These are phyloP conservation scores for Cheiracanthium punctorium DNA, from an alignment of 2,888 invertebrate species.

Conservation along the genomic window DNA sequence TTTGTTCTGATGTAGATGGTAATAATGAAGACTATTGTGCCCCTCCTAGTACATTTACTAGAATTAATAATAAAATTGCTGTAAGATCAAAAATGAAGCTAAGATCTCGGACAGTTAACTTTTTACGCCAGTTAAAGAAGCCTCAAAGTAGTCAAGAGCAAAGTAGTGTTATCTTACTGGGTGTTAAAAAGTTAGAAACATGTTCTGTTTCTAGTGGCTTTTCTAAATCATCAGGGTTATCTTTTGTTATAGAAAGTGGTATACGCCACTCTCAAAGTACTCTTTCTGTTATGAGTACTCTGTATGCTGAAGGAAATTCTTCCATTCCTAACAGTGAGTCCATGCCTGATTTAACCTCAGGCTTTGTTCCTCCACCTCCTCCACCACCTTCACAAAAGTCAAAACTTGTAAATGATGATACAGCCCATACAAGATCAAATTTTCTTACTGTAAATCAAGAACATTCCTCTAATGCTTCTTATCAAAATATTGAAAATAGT, in stretches of 20 bases:
- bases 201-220: slow-evolving; percentile 46
- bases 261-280: slow-evolving; percentile 75
- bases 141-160: slow-evolving; percentile 49
- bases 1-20: slow-evolving; percentile 61
- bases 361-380: slow-evolving; percentile 71
- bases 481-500: slow-evolving; percentile 33
- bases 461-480: slow-evolving; percentile 18
- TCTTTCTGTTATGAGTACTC: slow-evolving; percentile 74
- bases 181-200: slow-evolving; percentile 68
- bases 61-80: slow-evolving; percentile 61
- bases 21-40: slow-evolving; percentile 60
- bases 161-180: slow-evolving; percentile 62
- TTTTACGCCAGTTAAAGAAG: slow-evolving; percentile 69
- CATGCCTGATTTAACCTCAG: slow-evolving; percentile 74
- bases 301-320: slow-evolving; percentile 63
- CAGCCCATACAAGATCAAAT: slow-evolving; percentile 18
- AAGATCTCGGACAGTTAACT: slow-evolving; percentile 67
- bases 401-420: slow-evolving; percentile 33
- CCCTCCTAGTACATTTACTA: slow-evolving; percentile 47
- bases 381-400: slow-evolving; percentile 52
- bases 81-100: slow-evolving; percentile 68
- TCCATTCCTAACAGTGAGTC: slow-evolving; percentile 75
- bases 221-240: slow-evolving; percentile 41
- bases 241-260: slow-evolving; percentile 57
- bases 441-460: not conserved